phyloP scores from a whole-genome alignment of 2,888 invertebrate species.

The Pyrgus malvae region DNA sequence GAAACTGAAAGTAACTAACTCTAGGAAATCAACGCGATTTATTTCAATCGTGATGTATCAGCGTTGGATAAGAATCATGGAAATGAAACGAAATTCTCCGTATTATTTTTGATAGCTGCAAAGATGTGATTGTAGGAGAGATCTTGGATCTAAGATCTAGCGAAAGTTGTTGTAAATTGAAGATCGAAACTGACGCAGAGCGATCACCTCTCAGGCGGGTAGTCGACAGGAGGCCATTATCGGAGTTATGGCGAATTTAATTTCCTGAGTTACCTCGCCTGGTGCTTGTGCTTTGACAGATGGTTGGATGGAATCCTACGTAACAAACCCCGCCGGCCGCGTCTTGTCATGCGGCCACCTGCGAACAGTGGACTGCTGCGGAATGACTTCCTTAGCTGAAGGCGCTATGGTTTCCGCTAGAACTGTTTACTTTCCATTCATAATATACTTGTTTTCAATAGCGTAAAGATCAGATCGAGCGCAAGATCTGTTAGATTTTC shows the following conservation, averaged over 20 bases:
- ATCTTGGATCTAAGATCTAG: constrained; percentile 14
- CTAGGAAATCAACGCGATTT: neutral
- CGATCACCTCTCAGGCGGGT: constrained; percentile 17
- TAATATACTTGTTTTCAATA: no score
- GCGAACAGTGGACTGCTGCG: neutral
- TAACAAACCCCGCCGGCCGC: constrained; percentile 12
- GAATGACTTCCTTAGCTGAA: constrained; percentile 14
- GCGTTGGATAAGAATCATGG: constrained; percentile 1
- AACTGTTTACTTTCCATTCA: constrained; percentile 7
- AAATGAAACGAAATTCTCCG: constrained; percentile 7
- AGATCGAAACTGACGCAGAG: constrained; percentile 24
- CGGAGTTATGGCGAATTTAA: constrained; percentile 23
- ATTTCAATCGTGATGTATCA: neutral
- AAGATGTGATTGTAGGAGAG: constrained; percentile 21
- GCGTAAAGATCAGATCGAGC: no score
- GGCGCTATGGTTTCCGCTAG: constrained; percentile 17
- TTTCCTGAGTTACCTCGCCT: constrained; percentile 17
- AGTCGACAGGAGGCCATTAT: constrained; percentile 22
- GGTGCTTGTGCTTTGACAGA: constrained; percentile 14
- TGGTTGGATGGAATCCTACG: constrained; percentile 12
- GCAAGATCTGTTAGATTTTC: no score
- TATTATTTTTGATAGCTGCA: constrained; percentile 12
- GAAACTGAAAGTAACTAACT: neutral
- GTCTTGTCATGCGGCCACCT: neutral
- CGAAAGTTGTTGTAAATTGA: constrained; percentile 26